These are phyloP conservation scores for Catharus minimus DNA, from an alignment of 2,113 vertebrate species.

Conservation along the genomic window DNA sequence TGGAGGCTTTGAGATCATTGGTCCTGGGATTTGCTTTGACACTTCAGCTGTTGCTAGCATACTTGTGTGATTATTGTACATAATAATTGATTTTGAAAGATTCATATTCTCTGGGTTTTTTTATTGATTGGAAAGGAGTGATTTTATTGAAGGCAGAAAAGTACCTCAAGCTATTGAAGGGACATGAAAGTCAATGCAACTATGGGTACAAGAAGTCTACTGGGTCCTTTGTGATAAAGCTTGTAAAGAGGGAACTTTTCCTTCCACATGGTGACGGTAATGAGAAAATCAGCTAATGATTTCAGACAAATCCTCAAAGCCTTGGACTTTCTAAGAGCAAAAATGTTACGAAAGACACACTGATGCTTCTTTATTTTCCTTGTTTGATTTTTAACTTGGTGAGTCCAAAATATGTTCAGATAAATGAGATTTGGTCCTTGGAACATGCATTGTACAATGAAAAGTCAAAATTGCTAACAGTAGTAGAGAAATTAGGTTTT, in stretches of 20 bases:
- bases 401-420: constrained; percentile 22
- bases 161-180: constrained; percentile 57
- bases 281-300: constrained; percentile 32
- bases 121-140: constrained; percentile 65
- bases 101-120: constrained; percentile 61
- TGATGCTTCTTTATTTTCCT: constrained; percentile 33
- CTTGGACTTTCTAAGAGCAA: constrained; percentile 44
- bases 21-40: constrained; percentile 44
- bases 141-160: constrained; percentile 71
- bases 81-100: constrained; percentile 70
- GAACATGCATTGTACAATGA: not conserved
- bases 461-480: constrained; percentile 52
- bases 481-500: constrained; percentile 46
- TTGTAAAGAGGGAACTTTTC: constrained; percentile 15
- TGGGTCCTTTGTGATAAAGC: constrained; percentile 36
- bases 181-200: constrained; percentile 56
- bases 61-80: constrained; percentile 63
- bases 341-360: constrained; percentile 60
- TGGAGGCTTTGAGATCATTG: constrained; percentile 5
- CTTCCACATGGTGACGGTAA: constrained; percentile 39
- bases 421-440: constrained; percentile 56
- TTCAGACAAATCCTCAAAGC: constrained; percentile 46
- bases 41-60: constrained; percentile 6
- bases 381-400: constrained; percentile 39
- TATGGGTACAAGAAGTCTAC: constrained; percentile 39